phyloP scores from a whole-genome alignment of 2,888 invertebrate genomes.

The Drosophila kanekoi region DNA sequence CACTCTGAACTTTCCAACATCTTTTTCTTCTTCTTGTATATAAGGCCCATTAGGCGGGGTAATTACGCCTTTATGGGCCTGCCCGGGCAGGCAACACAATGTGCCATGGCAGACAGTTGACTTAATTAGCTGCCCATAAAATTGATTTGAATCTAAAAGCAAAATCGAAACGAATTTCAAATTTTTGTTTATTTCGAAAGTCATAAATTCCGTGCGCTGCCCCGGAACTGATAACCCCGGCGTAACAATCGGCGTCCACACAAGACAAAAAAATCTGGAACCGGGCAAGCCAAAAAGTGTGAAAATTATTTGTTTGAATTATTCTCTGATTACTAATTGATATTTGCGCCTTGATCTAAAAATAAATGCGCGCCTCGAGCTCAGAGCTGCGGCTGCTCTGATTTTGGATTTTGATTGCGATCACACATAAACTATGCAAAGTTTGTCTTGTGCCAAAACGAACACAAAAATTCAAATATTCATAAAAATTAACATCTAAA shows the following conservation, averaged over 20 bases:
- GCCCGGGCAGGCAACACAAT: conserved; percentile 12
- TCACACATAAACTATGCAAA: conserved; percentile 64
- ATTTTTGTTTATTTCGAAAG: conserved; percentile 28
- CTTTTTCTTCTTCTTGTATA: conserved; percentile 43
- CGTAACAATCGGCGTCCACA: conserved; percentile 10
- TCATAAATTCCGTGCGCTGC: conserved; percentile 38
- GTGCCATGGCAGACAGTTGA: conserved; percentile 1
- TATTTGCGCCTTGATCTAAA: conserved; percentile 42
- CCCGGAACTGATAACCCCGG: conserved; percentile 43
- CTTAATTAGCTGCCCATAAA: conserved; percentile 45
- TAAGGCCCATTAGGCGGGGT: conserved; percentile 61
- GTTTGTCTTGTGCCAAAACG: conserved; percentile 77
- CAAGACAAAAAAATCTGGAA: not conserved
- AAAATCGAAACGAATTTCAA: conserved; percentile 5
- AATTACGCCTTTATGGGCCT: conserved; percentile 57
- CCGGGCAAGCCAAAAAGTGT: conserved; percentile 48
- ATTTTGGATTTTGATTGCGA: conserved; percentile 57
- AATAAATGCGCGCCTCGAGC: conserved; percentile 32
- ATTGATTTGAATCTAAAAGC: conserved; percentile 43
- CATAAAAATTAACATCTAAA: conserved; percentile 70
- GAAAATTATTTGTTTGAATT: conserved; percentile 63
- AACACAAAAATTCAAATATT: conserved; percentile 19
- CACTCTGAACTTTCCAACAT: conserved; percentile 55
- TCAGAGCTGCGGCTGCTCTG: conserved; percentile 54
- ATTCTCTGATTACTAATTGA: conserved; percentile 63